Evolutionary conservation across 2,797 vertebrate genomes (phyloP).

Genomic region (Vultur gryphus): DNA sequence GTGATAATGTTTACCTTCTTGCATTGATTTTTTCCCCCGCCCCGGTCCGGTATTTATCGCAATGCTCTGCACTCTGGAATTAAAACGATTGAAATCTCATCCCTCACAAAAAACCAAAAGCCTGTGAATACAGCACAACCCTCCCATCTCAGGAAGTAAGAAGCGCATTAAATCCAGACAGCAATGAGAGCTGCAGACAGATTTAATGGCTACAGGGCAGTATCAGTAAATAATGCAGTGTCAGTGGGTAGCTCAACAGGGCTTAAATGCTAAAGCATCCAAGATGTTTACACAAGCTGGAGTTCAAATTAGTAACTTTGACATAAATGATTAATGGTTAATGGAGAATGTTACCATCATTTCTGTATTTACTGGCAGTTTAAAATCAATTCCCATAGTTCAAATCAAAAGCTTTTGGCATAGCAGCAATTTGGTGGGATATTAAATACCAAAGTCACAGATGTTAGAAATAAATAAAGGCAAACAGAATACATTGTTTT

Average conservation of each 20-base stretch:
- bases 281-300: constrained; percentile 19
- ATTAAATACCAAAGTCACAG: constrained; percentile 36
- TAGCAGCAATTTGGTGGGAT: constrained; percentile 23
- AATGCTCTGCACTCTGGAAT: not conserved
- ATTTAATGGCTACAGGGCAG: not conserved
- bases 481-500: not conserved
- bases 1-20: not conserved
- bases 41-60: not conserved
- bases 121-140: not conserved
- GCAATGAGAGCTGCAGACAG: constrained; percentile 16
- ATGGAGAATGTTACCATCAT: constrained; percentile 19
- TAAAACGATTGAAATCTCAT: not conserved
- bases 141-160: not conserved
- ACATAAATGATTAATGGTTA: constrained; percentile 54
- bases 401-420: constrained; percentile 40
- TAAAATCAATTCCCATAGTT: constrained; percentile 51
- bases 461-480: constrained; percentile 41
- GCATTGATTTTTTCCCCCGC: not conserved
- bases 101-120: not conserved
- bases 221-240: constrained; percentile 35
- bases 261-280: not conserved
- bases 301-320: constrained; percentile 46
- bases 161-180: constrained; percentile 13
- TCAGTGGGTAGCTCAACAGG: constrained; percentile 11
- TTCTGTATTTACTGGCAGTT: constrained; percentile 49